Conservation (phyloP, 2,797 vertebrate genomes). For the Peromyscus attwateri region DNA sequence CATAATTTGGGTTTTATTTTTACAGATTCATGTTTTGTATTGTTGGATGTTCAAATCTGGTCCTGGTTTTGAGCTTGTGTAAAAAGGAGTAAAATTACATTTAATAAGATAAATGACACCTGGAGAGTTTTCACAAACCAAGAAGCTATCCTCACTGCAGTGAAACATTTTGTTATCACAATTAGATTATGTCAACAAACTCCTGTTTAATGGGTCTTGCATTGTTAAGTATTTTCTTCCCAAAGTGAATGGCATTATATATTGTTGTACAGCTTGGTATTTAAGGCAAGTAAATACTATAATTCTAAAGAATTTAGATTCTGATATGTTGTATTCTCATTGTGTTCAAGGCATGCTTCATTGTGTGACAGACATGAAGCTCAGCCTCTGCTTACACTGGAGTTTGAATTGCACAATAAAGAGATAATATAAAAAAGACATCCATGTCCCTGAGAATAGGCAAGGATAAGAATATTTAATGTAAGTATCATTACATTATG, state of each 20-base stretch:
- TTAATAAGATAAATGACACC: neutral
- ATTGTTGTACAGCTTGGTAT: neutral
- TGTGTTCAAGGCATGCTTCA: neutral
- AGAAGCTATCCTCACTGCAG: neutral
- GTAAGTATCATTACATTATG: neutral
- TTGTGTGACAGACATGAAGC: neutral
- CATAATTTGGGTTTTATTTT: neutral
- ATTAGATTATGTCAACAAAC: neutral
- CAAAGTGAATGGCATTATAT: neutral
- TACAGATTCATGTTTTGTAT: neutral
- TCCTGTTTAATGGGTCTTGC: neutral
- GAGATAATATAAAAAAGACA: neutral
- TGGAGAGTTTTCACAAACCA: neutral
- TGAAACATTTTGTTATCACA: neutral
- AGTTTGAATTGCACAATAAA: neutral
- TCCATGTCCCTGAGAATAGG: neutral
- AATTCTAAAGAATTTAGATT: neutral
- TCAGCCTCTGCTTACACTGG: neutral
- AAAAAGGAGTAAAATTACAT: slow-evolving; percentile 61
- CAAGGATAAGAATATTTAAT: neutral
- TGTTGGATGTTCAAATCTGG: neutral
- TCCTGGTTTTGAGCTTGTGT: neutral
- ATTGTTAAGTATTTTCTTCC: neutral
- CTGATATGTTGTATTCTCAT: neutral
- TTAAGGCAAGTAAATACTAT: neutral